These are phyloP conservation scores for Triops longicaudatus DNA, from an alignment of 1,140 invertebrate genomes.

Conservation along the genomic window DNA sequence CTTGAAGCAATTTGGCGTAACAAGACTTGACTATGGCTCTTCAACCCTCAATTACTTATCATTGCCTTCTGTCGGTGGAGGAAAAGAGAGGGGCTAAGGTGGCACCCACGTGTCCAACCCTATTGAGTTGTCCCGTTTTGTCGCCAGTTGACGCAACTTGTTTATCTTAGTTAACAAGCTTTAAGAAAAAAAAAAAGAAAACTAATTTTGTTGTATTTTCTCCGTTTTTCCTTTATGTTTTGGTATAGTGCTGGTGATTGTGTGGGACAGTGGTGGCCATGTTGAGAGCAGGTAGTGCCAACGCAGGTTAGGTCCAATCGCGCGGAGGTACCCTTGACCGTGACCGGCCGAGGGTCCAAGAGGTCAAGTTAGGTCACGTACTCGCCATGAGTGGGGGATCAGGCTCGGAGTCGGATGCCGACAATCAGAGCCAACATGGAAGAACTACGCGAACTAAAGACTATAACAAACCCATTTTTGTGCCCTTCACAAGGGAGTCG, in stretches of 20 bases:
- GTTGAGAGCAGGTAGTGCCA: conserved; percentile 12
- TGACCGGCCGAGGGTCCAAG: neutral
- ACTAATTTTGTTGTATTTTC: too few relatives aligned
- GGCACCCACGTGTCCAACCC: too few relatives aligned
- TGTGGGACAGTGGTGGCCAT: neutral
- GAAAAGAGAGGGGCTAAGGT: too few relatives aligned
- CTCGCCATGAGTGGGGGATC: conserved; percentile 22
- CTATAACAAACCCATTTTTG: conserved; percentile 49
- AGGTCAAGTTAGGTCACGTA: conserved; percentile 4
- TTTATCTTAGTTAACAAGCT: too few relatives aligned
- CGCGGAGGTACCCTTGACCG: conserved; percentile 16
- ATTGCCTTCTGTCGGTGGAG: neutral
- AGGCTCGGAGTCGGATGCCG: conserved; percentile 21
- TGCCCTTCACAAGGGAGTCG: conserved; percentile 94
- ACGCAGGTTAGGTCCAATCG: conserved; percentile 8
- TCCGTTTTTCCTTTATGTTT: neutral
- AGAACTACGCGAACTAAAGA: neutral
- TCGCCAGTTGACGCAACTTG: too few relatives aligned
- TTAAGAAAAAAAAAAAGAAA: too few relatives aligned
- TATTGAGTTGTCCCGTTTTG: too few relatives aligned
- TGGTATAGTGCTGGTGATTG: neutral
- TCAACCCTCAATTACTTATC: neutral
- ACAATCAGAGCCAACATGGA: conserved; percentile 21
- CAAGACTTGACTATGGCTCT: neutral
- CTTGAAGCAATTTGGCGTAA: neutral